These are phyloP conservation scores for Propithecus deckenii DNA, from an alignment of 2,797 vertebrate species.

Conservation along the genomic window DNA sequence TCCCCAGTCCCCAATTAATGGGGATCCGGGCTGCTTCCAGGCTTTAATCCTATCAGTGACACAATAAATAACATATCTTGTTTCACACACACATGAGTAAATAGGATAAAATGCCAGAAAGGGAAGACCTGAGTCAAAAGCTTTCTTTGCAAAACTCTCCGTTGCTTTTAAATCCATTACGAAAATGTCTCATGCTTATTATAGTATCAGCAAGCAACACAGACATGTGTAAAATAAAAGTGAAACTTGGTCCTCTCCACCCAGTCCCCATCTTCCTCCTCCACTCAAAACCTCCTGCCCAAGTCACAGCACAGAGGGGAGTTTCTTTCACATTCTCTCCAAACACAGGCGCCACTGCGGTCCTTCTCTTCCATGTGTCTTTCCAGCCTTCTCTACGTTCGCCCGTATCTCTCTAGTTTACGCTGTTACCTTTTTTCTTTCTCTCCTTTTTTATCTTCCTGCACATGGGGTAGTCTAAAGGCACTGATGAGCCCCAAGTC, in stretches of 20 bases:
- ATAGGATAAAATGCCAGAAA: not conserved
- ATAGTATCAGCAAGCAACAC: not conserved
- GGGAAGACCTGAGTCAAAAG: not conserved
- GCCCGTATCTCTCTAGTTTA: not conserved
- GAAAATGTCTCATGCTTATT: not conserved
- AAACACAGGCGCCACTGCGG: accelerated
- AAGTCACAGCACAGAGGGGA: accelerated
- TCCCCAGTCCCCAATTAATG: not conserved
- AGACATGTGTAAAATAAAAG: not conserved
- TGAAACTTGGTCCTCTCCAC: not conserved
- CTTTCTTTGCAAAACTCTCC: not conserved
- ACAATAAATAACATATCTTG: not conserved
- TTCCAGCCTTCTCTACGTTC: not conserved
- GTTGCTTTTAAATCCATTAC: not conserved
- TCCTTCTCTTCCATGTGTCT: not conserved
- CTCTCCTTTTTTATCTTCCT: not conserved
- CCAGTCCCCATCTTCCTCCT: accelerated
- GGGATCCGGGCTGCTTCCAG: not conserved
- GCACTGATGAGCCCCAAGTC: not conserved
- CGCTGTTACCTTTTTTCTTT: not conserved
- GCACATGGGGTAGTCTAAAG: not conserved
- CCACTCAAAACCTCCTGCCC: not conserved
- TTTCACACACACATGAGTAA: not conserved
- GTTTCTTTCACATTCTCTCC: not conserved
- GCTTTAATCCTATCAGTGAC: not conserved